Evolutionary conservation across 2,113 vertebrate genomes (phyloP).

Genomic region (Lampris incognitus): DNA sequence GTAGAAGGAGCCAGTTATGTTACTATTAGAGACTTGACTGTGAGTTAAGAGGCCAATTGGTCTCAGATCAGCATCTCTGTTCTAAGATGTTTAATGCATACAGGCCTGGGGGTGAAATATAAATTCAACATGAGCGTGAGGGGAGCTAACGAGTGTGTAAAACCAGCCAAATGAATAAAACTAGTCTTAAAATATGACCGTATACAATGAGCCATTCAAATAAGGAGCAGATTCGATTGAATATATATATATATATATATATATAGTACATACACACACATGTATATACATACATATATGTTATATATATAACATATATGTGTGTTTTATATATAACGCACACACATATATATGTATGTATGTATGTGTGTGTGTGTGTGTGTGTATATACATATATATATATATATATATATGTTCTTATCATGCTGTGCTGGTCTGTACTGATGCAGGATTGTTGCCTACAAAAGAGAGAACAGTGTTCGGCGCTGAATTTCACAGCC

Average conservation of each 20-base stretch:
- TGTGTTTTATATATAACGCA: no score
- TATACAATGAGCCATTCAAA: constrained; percentile 34
- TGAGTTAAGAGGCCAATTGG: constrained; percentile 28
- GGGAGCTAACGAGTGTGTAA: constrained; percentile 31
- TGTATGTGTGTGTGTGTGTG: no score
- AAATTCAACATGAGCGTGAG: constrained; percentile 46
- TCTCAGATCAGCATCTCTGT: constrained; percentile 48
- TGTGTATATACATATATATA: background rate
- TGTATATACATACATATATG: no score
- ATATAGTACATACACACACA: no score
- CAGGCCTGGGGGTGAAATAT: constrained; percentile 44
- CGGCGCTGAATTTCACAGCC: background rate
- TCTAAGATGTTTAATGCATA: constrained; percentile 57
- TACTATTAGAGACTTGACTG: constrained; percentile 5
- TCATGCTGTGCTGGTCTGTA: constrained; percentile 27
- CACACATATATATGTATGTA: no score
- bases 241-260: no score
- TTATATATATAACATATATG: no score
- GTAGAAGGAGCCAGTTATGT: background rate
- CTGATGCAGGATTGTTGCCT: constrained; percentile 16
- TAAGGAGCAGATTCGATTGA: constrained; percentile 14
- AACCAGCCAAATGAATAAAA: constrained; percentile 31
- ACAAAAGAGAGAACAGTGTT: constrained; percentile 13
- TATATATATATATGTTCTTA: background rate
- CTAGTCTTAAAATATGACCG: constrained; percentile 29